Evolutionary conservation across 2,113 vertebrate genomes (phyloP).

Genomic region (Pungitius pungitius): DNA sequence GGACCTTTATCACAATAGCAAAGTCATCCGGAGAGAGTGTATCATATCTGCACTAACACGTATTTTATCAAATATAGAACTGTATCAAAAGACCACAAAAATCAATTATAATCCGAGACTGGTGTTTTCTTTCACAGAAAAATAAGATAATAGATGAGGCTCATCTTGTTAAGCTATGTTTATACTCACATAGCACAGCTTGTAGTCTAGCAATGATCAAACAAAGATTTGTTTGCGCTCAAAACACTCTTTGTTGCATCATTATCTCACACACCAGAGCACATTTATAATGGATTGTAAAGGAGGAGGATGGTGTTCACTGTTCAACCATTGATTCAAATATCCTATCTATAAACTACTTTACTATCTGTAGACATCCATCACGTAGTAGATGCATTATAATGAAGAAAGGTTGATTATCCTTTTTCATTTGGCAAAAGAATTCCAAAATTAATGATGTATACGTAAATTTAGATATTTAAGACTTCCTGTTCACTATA

Average conservation of each 20-base stretch:
- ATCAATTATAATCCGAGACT: background rate
- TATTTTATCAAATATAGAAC: background rate
- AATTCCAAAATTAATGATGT: background rate
- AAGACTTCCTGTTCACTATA: too few species aligned
- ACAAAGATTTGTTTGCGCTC: background rate
- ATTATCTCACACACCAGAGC: background rate
- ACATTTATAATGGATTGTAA: background rate
- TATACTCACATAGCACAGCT: background rate
- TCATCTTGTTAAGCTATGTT: background rate
- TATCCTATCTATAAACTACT: background rate
- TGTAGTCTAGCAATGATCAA: background rate
- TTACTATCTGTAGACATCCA: background rate
- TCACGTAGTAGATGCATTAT: background rate
- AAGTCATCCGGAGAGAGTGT: too few species aligned
- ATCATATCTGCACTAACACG: too few species aligned
- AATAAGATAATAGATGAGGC: background rate
- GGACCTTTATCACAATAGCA: too few species aligned
- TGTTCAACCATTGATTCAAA: background rate
- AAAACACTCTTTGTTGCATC: background rate
- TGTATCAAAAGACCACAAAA: slow-evolving; percentile 6
- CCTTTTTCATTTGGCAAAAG: background rate
- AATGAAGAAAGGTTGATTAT: background rate
- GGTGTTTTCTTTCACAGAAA: background rate
- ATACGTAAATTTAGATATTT: background rate
- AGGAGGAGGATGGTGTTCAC: background rate